Evolutionary conservation across 2,888 invertebrate genomes (phyloP), one percentile per base, ranked within the genome.

Genomic region (Meganola albula): DNA sequence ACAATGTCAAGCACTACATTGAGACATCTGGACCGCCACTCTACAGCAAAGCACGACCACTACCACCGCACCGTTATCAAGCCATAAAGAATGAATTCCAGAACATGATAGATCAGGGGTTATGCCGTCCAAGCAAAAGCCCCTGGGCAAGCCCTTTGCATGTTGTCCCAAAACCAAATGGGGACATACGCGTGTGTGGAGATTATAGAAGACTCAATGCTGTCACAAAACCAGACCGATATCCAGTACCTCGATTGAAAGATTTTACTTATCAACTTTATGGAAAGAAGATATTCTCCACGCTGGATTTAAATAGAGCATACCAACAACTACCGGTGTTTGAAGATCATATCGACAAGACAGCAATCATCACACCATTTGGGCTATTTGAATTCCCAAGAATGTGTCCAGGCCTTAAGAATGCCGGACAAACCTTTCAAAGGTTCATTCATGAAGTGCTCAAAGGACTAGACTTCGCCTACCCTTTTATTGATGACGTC

Each of bases 251-350:
- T n/a, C 27, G 20, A 6, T 8, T 27, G 5, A 20, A 21, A n/a
- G 27, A 27, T 8, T 27, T 27, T 12, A 27, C 21, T 1, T 27
- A 20, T 9, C 8, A 12, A 2, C 20, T 27, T 2, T 4, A 12
- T 8, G 27, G 27, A 3, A 27, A 16, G 9, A 27, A 20, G 16
- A 21, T 22, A 3, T 32, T 26, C 23, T 27, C 26, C 9, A 32
- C 13, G 21, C 21, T 32, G 9, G 14, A 34, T 24, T 11, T 34
- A 10, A 34, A 27, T 7, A 20, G n/a, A 20, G 16, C 16, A 16
- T 20, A n/a, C 8, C 3, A 20, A 7, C n/a, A n/a, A n/a, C 7
- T 20, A 20, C 20, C 20, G 7, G 20, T 20, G 20, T 7, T n/a
- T 5, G 20, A 20, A 20, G 20, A 20, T 3, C 8, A 20, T 7